Evolutionary conservation across 1,140 invertebrate genomes (phyloP).

Genomic region (Dreissena rostriformis): DNA sequence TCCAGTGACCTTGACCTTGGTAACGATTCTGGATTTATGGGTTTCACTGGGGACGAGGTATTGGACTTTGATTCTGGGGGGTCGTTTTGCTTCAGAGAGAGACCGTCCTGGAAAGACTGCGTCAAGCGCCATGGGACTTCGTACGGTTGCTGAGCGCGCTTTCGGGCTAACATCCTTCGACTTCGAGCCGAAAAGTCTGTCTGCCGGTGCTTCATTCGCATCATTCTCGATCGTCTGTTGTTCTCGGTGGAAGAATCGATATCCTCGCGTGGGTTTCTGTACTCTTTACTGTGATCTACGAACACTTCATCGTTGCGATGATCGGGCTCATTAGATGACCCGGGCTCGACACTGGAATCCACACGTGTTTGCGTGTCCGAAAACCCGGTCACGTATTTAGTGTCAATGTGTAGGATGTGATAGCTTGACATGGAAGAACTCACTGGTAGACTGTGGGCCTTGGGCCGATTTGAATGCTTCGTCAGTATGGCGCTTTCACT

Average conservation of each 20-base stretch:
- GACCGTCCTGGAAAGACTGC: slow-evolving; percentile 66
- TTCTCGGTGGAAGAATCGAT: slow-evolving; percentile 39
- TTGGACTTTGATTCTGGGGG: slow-evolving; percentile 69
- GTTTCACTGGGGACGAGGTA: slow-evolving; percentile 70
- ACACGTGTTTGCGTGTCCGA: slow-evolving; percentile 33
- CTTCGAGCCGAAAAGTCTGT: slow-evolving; percentile 42
- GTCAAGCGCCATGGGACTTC: slow-evolving; percentile 74
- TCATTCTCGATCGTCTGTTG: slow-evolving; percentile 53
- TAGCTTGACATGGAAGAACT: slow-evolving; percentile 44
- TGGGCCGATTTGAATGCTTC: slow-evolving; percentile 18
- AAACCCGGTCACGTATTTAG: slow-evolving; percentile 71
- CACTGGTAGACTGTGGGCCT: slow-evolving; percentile 17
- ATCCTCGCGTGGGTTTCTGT: slow-evolving; percentile 16
- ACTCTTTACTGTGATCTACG: slow-evolving; percentile 15
- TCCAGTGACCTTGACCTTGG: slow-evolving; percentile 75
- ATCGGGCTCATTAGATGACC: not conserved
- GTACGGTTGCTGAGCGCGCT: slow-evolving; percentile 73
- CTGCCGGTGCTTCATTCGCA: slow-evolving; percentile 57
- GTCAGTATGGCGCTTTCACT: slow-evolving; percentile 54
- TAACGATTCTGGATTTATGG: slow-evolving; percentile 35
- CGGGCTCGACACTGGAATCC: not conserved
- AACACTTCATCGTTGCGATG: slow-evolving; percentile 31
- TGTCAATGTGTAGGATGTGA: slow-evolving; percentile 74
- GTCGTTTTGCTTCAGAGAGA: slow-evolving; percentile 44
- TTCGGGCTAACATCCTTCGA: slow-evolving; percentile 36